A percentile compares a stretch with the other conserved stretches of the same genome.
Evolutionary conservation across 2,797 vertebrate genomes (phyloP).

Genomic region (Sphaeramia orbicularis): DNA sequence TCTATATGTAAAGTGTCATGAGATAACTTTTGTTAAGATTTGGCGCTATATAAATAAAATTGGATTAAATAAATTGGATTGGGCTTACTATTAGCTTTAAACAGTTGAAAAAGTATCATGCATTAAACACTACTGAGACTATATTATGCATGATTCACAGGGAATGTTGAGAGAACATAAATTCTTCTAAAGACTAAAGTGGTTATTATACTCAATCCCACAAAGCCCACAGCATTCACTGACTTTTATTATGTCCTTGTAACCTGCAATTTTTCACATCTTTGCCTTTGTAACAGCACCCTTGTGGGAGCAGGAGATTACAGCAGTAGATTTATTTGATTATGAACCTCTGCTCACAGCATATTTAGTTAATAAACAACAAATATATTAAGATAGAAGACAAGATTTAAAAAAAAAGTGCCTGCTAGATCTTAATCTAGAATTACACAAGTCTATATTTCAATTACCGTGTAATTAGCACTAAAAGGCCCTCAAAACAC

Average conservation of each 20-base stretch:
- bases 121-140: background rate
- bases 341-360: constrained; percentile 34
- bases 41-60: too few relatives aligned
- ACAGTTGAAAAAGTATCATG: constrained; percentile 1
- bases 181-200: constrained; percentile 17
- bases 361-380: constrained; percentile 33
- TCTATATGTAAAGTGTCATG: too few relatives aligned
- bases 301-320: constrained; percentile 31
- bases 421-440: constrained; percentile 62
- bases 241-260: constrained; percentile 41
- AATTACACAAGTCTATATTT: constrained; percentile 68
- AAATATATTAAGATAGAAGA: constrained; percentile 54
- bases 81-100: constrained; percentile 10
- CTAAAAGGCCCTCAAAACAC: constrained; percentile 80
- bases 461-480: constrained; percentile 76
- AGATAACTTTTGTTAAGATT: too few relatives aligned
- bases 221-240: constrained; percentile 18
- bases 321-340: constrained; percentile 40
- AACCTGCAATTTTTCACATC: constrained; percentile 35
- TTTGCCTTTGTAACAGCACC: constrained; percentile 31
- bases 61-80: too few relatives aligned
- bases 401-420: constrained; percentile 48
- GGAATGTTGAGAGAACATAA: background rate
- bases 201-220: constrained; percentile 24
- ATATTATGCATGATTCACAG: constrained; percentile 24